These are phyloP conservation scores for Bolborhynchus lineola DNA, from an alignment of 2,113 vertebrate species.

Conservation along the genomic window DNA sequence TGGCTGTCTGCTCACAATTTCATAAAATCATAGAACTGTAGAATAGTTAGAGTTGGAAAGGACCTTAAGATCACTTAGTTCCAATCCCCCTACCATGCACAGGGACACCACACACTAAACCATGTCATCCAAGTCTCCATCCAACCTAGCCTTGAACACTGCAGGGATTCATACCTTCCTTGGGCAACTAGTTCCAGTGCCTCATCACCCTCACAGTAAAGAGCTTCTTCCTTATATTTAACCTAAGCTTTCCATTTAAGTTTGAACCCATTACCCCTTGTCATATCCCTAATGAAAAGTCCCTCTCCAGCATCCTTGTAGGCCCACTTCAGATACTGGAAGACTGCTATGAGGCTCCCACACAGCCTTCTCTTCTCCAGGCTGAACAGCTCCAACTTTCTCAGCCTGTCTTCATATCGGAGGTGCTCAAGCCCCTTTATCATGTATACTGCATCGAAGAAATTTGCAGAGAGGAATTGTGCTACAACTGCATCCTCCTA, in stretches of 20 bases:
- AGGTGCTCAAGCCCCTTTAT: background rate
- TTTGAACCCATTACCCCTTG: background rate
- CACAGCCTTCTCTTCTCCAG: background rate
- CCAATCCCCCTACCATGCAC: background rate
- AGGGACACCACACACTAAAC: background rate
- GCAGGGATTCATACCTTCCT: background rate
- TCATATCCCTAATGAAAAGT: background rate
- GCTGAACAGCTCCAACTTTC: background rate
- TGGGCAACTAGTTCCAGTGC: background rate
- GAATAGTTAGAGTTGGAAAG: background rate
- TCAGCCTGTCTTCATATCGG: background rate
- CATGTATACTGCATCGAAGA: rapidly evolving
- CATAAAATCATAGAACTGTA: background rate
- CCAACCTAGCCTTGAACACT: background rate
- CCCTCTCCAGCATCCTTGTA: background rate
- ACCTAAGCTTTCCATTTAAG: background rate
- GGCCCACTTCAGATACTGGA: background rate
- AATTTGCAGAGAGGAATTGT: background rate
- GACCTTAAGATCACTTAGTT: background rate
- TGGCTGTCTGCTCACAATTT: background rate
- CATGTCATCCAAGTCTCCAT: background rate
- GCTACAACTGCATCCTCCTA: background rate
- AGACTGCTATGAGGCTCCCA: background rate
- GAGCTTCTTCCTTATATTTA: background rate
- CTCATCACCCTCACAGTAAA: background rate